phyloP scores from a whole-genome alignment of 1,140 invertebrate species.

The Hypothenemus hampei region DNA sequence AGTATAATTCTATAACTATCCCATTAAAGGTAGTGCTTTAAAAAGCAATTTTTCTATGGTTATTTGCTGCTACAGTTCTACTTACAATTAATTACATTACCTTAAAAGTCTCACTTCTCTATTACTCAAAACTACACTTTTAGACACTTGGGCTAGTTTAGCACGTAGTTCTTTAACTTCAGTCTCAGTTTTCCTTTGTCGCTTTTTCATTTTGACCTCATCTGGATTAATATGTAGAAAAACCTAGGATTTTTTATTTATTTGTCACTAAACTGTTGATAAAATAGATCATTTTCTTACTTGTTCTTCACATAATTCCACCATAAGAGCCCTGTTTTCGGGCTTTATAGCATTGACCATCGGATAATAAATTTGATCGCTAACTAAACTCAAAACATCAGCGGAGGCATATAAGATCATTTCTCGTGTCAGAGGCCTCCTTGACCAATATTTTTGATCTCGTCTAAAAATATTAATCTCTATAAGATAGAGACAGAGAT shows the following conservation, averaged over 20 bases:
- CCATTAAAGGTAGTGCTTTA: no score
- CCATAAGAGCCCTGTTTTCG: conserved; percentile 67
- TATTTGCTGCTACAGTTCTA: no score
- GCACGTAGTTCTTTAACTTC: conserved; percentile 82
- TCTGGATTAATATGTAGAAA: conserved; percentile 78
- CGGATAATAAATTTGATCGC: conserved; percentile 73
- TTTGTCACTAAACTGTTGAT: no score
- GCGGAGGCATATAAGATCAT: conserved; percentile 90
- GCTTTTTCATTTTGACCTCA: conserved; percentile 79
- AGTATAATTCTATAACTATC: no score
- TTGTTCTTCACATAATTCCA: conserved; percentile 84
- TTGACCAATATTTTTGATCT: conserved; percentile 88
- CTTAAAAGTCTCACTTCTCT: conserved; percentile 84
- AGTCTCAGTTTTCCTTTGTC: conserved; percentile 82
- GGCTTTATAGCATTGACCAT: conserved; percentile 69
- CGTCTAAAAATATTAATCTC: conserved; percentile 35
- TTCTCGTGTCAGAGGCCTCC: conserved; percentile 80
- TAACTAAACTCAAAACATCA: conserved; percentile 82
- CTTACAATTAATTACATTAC: conserved; percentile 46
- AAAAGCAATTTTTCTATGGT: no score
- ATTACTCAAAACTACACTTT: conserved; percentile 86
- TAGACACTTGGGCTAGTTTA: conserved; percentile 75
- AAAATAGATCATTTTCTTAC: no score
- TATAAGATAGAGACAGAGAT: neutral
- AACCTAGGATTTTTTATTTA: conserved; percentile 31